phyloP scores from a whole-genome alignment of 2,888 invertebrate genomes.

The Epistrophella euchroma region DNA sequence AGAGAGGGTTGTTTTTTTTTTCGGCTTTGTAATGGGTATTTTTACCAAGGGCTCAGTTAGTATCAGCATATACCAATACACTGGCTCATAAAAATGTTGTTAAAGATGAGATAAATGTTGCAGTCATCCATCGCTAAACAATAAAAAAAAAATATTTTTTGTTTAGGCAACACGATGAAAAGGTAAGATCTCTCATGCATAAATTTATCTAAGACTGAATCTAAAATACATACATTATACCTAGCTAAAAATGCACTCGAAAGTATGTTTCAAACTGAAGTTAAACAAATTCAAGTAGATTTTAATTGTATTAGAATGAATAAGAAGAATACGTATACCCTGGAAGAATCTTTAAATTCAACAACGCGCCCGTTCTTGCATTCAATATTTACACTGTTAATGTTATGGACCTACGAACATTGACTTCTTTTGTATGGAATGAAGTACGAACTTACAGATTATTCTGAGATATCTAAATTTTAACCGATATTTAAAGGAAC shows the following conservation, averaged over 20 bases:
- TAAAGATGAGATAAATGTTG: constrained; percentile 71
- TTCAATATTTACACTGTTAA: no score
- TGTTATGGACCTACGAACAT: no score
- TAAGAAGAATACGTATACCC: neutral
- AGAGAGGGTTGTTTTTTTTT: constrained; percentile 70
- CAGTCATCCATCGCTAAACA: constrained; percentile 37
- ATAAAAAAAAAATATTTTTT: constrained; percentile 6
- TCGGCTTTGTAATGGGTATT: constrained; percentile 21
- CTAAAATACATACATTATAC: constrained; percentile 6
- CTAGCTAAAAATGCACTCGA: constrained; percentile 11
- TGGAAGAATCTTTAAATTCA: neutral
- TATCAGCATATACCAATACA: constrained; percentile 11
- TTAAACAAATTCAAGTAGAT: constrained; percentile 31
- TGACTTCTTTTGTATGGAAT: no score
- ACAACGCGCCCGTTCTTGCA: neutral
- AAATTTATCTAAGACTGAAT: constrained; percentile 12
- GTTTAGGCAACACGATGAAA: constrained; percentile 44
- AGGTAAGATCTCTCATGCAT: constrained; percentile 38
- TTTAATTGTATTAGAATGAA: constrained; percentile 25
- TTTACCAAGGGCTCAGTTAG: constrained; percentile 44
- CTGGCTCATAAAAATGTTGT: constrained; percentile 66
- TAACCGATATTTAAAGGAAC: no score
- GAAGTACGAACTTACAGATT: no score
- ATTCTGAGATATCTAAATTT: no score
- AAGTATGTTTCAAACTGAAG: constrained; percentile 32